Conservation (phyloP, 92 coral and sea anemone genomes). For the Actinostola sp. region DNA sequence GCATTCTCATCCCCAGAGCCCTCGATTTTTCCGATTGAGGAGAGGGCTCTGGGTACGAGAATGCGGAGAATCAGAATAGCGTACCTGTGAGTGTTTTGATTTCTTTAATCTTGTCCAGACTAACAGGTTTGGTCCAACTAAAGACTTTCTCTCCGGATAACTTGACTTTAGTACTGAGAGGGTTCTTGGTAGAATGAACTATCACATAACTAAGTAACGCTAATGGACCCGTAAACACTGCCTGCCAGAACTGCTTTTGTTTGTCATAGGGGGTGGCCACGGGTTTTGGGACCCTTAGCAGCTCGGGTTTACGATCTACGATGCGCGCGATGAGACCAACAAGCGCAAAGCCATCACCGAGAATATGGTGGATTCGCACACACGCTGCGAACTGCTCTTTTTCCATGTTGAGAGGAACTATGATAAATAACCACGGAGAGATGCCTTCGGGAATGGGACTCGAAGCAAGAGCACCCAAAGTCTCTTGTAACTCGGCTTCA, state of each 20-base stretch:
- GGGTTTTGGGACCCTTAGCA: slow-evolving; percentile 81
- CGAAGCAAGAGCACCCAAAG: slow-evolving; percentile 65
- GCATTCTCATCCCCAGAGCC: too few species aligned
- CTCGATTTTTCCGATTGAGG: not conserved
- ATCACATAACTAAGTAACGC: slow-evolving; percentile 80
- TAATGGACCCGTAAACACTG: slow-evolving; percentile 85
- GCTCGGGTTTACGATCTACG: slow-evolving; percentile 90
- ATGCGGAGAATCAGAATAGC: not conserved
- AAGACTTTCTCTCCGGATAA: slow-evolving; percentile 79
- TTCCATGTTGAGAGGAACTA: slow-evolving; percentile 69
- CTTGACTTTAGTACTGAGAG: slow-evolving; percentile 70
- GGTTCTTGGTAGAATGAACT: slow-evolving; percentile 73
- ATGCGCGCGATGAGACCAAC: slow-evolving; percentile 84
- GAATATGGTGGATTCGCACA: slow-evolving; percentile 88
- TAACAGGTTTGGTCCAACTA: slow-evolving; percentile 84
- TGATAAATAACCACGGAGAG: slow-evolving; percentile 88
- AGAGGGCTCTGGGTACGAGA: not conserved
- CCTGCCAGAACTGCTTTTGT: slow-evolving; percentile 81
- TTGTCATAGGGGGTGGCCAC: slow-evolving; percentile 88
- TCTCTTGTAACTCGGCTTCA: slow-evolving; percentile 70
- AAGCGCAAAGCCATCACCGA: slow-evolving; percentile 91
- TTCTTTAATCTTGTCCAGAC: slow-evolving; percentile 73
- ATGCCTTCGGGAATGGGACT: slow-evolving; percentile 64
- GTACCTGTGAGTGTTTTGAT: slow-evolving; percentile 86
- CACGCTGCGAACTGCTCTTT: slow-evolving; percentile 84